Evolutionary conservation across 2,113 vertebrate species (phyloP), one percentile per base, ranked within the genome.

Genomic region (Marmota flaviventris): DNA sequence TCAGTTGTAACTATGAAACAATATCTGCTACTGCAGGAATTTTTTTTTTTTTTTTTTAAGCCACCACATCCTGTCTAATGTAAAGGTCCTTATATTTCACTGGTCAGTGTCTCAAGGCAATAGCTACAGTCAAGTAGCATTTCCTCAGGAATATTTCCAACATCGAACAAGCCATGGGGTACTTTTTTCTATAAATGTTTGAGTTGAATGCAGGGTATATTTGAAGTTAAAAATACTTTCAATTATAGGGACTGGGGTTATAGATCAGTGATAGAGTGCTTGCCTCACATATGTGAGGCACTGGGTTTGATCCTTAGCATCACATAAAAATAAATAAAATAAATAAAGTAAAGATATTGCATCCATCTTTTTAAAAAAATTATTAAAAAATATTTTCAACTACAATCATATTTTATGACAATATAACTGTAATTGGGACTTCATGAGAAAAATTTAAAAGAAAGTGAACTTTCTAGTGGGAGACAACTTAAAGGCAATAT

Each of bases 1-100:
- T 39, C 18, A 34, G 48, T 90, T 89, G 84, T 81, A 95, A 77
- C 78, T 91, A 85, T 85, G 85, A 81, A 97, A 98, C 51, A 51
- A 32, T 0, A 10, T 17, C 70, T 96, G 65, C 53, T 22, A 6
- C 63, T 83, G 37, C 24, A 86, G 72, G 70, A 61, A 10, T 25
- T 48, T 58, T 58, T 58, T 56, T 58, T 58, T 18, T 34, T 6
- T 58, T 56, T 58, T 58, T 18, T 34, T 0, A 69, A 69, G 29
- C 67, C 67, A n/a, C 8, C 12, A 95, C 70, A 95, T 77, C 83
- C 73, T 91, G 69, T 67, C 84, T 48, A 67, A 91, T 56, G 45
- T 0, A 13, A 25, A 63, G 22, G 27, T 18, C 78, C 48, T 78
- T 16, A 24, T 45, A 42, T n/a, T 45, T 45, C 45, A 67, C 3